These are phyloP conservation scores for Bubo scandiacus DNA, from an alignment of 2,113 vertebrate species.

Conservation along the genomic window DNA sequence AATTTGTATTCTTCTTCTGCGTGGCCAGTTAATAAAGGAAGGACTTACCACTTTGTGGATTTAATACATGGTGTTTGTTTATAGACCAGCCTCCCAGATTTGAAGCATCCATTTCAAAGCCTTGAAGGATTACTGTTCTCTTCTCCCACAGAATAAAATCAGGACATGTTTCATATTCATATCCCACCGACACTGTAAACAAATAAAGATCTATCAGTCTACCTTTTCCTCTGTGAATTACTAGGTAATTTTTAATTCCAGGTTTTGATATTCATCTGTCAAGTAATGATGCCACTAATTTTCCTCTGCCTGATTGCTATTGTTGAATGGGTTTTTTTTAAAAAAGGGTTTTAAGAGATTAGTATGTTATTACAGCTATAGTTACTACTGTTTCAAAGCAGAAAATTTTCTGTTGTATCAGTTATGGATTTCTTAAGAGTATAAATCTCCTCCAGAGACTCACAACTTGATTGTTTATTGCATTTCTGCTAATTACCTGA, in stretches of 20 bases:
- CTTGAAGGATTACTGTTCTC: constrained; percentile 90
- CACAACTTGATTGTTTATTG: constrained; percentile 21
- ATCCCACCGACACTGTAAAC: constrained; percentile 91
- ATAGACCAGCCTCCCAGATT: constrained; percentile 96
- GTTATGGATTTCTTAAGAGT: neutral
- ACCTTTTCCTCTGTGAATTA: neutral
- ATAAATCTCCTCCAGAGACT: neutral
- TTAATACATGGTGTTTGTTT: constrained; percentile 95
- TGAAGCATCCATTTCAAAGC: constrained; percentile 93
- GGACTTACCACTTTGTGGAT: constrained; percentile 92
- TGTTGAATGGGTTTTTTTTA: neutral
- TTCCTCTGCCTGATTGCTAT: neutral
- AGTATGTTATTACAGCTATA: neutral
- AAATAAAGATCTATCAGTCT: constrained; percentile 56
- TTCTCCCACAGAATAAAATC: constrained; percentile 94
- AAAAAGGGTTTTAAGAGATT: constrained; percentile 28
- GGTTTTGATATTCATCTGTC: neutral
- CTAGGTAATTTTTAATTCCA: neutral
- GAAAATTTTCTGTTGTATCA: neutral
- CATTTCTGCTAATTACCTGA: constrained; percentile 36
- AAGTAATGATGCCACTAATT: neutral
- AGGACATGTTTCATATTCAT: constrained; percentile 94
- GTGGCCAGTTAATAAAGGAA: constrained; percentile 8
- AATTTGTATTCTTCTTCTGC: constrained; percentile 9
- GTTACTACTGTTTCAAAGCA: neutral